Conservation (phyloP, 2,797 vertebrate genomes). For the Sebastolobus alascanus region DNA sequence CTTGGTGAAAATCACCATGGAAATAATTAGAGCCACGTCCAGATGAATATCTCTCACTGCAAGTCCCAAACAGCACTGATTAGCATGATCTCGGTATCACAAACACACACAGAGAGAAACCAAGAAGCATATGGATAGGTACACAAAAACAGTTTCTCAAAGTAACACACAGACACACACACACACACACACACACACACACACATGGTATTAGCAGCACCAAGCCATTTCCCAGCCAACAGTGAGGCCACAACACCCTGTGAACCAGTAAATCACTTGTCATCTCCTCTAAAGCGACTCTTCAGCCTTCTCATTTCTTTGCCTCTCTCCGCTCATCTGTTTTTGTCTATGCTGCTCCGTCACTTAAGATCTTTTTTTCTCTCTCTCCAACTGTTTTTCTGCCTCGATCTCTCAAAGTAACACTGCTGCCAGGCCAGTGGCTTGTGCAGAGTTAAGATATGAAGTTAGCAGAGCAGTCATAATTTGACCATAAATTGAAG, state of each 20-base stretch:
- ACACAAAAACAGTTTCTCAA: conserved; percentile 19
- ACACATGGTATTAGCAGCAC: conserved; percentile 20
- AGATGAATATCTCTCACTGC: conserved; percentile 49
- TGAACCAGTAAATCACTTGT: conserved; percentile 66
- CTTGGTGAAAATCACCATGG: conserved; percentile 49
- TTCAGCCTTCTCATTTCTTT: conserved; percentile 57
- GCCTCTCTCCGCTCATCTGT: conserved; percentile 38
- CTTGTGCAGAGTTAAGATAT: conserved; percentile 8
- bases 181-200: neutral
- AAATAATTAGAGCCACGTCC: conserved; percentile 63
- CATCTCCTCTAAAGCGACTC: conserved; percentile 51
- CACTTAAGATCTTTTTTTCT: conserved; percentile 22
- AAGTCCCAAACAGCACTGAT: conserved; percentile 45
- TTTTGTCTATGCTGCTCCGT: conserved; percentile 39
- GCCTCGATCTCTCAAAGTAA: neutral
- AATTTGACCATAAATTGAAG: conserved; percentile 15
- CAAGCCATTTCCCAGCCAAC: conserved; percentile 33
- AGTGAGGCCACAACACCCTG: conserved; percentile 33
- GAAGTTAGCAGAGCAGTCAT: conserved; percentile 28
- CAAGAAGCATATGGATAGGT: conserved; percentile 16
- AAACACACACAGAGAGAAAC: conserved; percentile 5
- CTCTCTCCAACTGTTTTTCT: neutral
- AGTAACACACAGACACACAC: conserved; percentile 8
- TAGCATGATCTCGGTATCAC: conserved; percentile 20
- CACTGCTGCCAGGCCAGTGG: neutral